Conservation (phyloP, 2,888 invertebrate species). For the Rhogogaster chlorosoma region DNA sequence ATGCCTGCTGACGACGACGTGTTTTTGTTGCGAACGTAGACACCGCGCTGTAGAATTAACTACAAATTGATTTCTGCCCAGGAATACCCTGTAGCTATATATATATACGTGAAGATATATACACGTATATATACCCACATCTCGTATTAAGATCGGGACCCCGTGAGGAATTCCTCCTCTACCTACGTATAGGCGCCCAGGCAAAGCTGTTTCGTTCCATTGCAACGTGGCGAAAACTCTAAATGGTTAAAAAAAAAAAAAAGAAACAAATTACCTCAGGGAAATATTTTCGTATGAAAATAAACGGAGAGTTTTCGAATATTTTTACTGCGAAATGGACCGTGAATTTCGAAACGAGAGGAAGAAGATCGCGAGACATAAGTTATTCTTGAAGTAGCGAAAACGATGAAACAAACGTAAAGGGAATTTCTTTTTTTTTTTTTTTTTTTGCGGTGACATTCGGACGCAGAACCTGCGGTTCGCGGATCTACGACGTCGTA, state of each 20-base stretch:
- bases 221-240: neutral
- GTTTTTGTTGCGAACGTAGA: slow-evolving; percentile 50
- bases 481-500: slow-evolving; percentile 6
- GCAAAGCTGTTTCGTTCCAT: neutral
- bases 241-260: neutral
- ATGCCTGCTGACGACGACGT: slow-evolving; percentile 22
- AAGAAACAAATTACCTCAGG: no score
- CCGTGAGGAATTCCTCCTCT: neutral
- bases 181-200: neutral
- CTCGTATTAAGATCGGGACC: slow-evolving; percentile 24
- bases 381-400: neutral
- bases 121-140: neutral
- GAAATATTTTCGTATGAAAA: no score
- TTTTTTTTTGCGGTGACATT: slow-evolving; percentile 23
- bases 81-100: slow-evolving; percentile 34
- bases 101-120: neutral
- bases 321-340: neutral
- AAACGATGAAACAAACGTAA: neutral
- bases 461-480: slow-evolving; percentile 12
- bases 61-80: slow-evolving; percentile 51
- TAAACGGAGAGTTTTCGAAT: no score
- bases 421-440: neutral
- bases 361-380: neutral
- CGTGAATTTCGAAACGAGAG: neutral
- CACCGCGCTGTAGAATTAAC: slow-evolving; percentile 48